Evolutionary conservation across 2,113 vertebrate species (phyloP).

Genomic region (Otis tarda): DNA sequence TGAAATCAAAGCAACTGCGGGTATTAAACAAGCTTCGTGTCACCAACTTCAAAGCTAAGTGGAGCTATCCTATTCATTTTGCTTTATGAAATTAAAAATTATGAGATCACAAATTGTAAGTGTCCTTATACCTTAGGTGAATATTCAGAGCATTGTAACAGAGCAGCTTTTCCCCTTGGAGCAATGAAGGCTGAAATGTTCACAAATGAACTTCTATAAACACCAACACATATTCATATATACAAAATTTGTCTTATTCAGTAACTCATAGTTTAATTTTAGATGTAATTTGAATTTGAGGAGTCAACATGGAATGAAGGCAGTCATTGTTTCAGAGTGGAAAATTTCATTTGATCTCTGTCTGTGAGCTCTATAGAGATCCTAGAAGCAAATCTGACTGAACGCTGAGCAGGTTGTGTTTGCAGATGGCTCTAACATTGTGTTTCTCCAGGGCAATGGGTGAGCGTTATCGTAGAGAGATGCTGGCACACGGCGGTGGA

Average conservation of each 20-base stretch:
- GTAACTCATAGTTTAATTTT: not conserved
- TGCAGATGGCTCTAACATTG: constrained; percentile 65
- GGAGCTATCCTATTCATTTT: not conserved
- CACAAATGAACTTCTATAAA: not conserved
- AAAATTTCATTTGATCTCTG: not conserved
- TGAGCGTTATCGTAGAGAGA: constrained; percentile 92
- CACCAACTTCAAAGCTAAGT: constrained; percentile 20
- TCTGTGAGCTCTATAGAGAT: not conserved
- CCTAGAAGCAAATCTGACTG: not conserved
- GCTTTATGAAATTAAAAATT: constrained; percentile 14
- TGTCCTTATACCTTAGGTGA: not conserved
- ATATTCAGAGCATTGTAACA: not conserved
- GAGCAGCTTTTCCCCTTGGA: not conserved
- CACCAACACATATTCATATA: not conserved
- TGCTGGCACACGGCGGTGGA: constrained; percentile 93
- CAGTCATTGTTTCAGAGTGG: not conserved
- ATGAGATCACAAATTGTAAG: not conserved
- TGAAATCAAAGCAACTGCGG: not conserved
- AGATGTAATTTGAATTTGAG: constrained; percentile 28
- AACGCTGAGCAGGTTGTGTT: not conserved
- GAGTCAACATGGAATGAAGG: not conserved
- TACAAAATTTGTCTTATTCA: not conserved
- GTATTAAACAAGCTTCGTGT: constrained; percentile 26
- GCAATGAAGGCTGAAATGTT: not conserved
- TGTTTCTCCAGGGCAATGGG: constrained; percentile 86